phyloP scores from a whole-genome alignment of 2,797 vertebrate species.

The Paratrypauchen microcephalus region DNA sequence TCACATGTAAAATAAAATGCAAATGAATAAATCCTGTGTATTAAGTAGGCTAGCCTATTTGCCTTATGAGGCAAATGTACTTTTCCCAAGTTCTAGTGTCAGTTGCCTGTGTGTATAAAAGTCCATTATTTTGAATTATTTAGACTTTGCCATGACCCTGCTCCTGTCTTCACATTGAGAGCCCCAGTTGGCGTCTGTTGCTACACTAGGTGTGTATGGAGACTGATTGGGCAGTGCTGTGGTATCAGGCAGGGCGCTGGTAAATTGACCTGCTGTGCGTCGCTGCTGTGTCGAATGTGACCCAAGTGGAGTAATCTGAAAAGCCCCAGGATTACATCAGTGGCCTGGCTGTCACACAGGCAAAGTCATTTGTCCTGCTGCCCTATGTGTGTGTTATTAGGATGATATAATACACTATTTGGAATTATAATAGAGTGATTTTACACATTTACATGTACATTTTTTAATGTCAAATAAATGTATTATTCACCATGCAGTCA shows the following conservation, averaged over 20 bases:
- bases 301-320: slow-evolving; percentile 79
- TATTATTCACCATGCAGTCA: not conserved
- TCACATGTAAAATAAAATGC: not conserved
- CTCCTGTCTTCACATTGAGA: not conserved
- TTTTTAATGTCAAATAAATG: too few species aligned
- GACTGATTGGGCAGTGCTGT: slow-evolving; percentile 31
- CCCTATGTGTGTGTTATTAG: not conserved
- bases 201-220: slow-evolving; percentile 31
- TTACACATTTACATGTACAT: not conserved
- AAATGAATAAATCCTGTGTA: not conserved
- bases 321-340: slow-evolving; percentile 76
- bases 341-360: slow-evolving; percentile 68
- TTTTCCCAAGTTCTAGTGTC: not conserved
- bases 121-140: slow-evolving; percentile 8
- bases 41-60: not conserved
- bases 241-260: slow-evolving; percentile 50
- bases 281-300: slow-evolving; percentile 75
- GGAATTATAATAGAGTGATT: not conserved
- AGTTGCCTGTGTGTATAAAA: not conserved
- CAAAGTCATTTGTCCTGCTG: slow-evolving; percentile 53
- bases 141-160: not conserved
- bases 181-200: slow-evolving; percentile 6
- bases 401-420: not conserved
- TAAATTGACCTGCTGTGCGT: slow-evolving; percentile 65
- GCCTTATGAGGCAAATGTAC: not conserved